A percentile compares a stretch with the other conserved stretches of the same genome.
Conservation (phyloP, 2,113 vertebrate species). For the Callithrix jacchus region DNA sequence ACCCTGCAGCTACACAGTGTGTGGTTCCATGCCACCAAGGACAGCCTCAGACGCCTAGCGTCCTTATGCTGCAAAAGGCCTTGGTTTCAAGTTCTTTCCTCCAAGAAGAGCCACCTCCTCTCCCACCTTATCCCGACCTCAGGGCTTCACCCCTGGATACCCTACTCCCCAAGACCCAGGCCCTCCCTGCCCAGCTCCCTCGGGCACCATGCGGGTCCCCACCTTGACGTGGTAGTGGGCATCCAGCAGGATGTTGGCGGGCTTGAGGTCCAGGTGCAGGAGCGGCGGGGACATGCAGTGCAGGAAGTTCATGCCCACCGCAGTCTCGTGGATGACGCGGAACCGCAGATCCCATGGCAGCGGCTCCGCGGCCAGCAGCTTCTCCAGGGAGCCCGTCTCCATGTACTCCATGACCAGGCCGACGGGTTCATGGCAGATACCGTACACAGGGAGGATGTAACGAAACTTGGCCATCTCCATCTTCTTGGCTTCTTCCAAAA, state of each 20-base stretch:
- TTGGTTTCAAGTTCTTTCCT: too few relatives aligned
- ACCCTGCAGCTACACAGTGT: fast-evolving
- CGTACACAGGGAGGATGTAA: conserved; percentile 96
- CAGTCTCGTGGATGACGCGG: conserved; percentile 95
- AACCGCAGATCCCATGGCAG: conserved; percentile 97
- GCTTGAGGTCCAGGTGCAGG: conserved; percentile 97
- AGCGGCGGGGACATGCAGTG: conserved; percentile 97
- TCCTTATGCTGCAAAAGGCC: fast-evolving
- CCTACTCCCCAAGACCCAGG: background rate
- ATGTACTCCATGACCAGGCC: conserved; percentile 99
- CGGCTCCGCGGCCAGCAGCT: conserved; percentile 90
- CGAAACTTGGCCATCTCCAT: conserved; percentile 99
- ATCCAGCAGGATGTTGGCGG: conserved; percentile 97
- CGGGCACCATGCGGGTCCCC: fast-evolving
- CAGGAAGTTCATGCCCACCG: conserved; percentile 98
- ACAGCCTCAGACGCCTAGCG: fast-evolving
- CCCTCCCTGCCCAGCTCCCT: too few relatives aligned
- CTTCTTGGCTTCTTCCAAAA: conserved; percentile 97
- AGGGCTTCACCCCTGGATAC: background rate
- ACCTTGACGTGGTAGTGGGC: conserved; percentile 99
- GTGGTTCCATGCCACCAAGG: fast-evolving
- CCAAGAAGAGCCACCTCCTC: too few relatives aligned
- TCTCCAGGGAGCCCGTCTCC: conserved; percentile 97
- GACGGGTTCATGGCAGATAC: conserved; percentile 94
- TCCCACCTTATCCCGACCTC: fast-evolving